Base-by-base conservation (phyloP, 2,888 invertebrate species). In the Melanargia galathea region DNA sequence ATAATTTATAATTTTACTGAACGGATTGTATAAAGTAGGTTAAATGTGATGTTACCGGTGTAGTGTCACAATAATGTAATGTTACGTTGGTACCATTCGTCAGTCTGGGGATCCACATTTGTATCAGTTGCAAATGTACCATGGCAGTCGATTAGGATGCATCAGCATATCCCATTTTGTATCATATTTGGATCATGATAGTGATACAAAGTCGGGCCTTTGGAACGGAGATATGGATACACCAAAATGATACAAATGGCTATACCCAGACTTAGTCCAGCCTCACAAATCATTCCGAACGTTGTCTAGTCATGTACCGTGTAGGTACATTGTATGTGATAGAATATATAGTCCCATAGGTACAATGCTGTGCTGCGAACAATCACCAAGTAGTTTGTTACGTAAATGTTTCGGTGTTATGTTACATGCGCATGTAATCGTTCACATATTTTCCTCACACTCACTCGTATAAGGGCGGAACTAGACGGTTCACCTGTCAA, bases 1-100 rank as follows among this genome's bases (percentile, higher is more conserved):
- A 22, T 33, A 30, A 26, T 48, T 71, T 69, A 61, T 70, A 62
- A 64, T 65, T 67, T 71, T 64, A 66, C 65, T 67, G 60, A 63
- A 68, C 80, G 82, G 79, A 83, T 83, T 91, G 90, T 91, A 91
- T 87, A 90, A 91, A 90, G 89, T 91, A 91, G 89, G 84, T 81
- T 88, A 86, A 49, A 84, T 78, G 79, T 80, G 75, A 77, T 68
- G 75, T 76, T 74, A 73, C 74, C 73, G 75, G 72, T 71, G 77
- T 78, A 76, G 75, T 73, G 65, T 72, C 70, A 73, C 54, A 63
- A 64, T 64, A 69, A 56, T 56, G 52, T 40, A 60, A 55, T 63
- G 63, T 66, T 35, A 16, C 65, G 68, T 69, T 64, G 62, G 70
- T 72, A 67, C 68, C 64, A 65, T 73, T 70, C 69, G 61, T 43